Percentiles rank a stretch among this genome's conserved stretches.
phyloP scores from a whole-genome alignment of 2,797 vertebrate species.

The Clarias platycephalus region DNA sequence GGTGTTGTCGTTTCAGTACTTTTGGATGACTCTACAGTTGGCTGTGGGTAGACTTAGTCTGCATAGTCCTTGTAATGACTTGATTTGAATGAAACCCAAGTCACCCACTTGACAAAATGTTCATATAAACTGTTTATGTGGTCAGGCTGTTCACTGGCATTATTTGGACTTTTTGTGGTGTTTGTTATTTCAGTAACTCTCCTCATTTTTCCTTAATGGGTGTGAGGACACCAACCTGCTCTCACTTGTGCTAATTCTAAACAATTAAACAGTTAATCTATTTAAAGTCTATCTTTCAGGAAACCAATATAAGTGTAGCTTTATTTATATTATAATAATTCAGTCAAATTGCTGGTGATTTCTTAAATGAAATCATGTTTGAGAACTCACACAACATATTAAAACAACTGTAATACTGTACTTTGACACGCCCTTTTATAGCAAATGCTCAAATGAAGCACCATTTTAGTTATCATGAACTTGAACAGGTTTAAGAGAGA shows the following conservation, averaged over 20 bases:
- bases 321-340: not conserved
- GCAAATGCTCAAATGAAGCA: not conserved
- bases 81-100: constrained; percentile 16
- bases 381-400: not conserved
- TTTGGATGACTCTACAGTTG: not conserved
- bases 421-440: not conserved
- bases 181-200: not conserved
- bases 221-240: not conserved
- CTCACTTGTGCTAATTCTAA: not conserved
- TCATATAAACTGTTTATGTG: constrained; percentile 5
- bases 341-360: not conserved
- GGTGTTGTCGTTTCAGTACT: not conserved
- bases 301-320: too few relatives aligned
- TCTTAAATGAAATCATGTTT: not conserved
- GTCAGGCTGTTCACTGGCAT: not conserved
- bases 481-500: constrained; percentile 5
- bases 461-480: not conserved
- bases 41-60: not conserved
- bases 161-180: not conserved
- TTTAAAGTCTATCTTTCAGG: too few relatives aligned
- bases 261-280: too few relatives aligned
- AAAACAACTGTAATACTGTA: not conserved
- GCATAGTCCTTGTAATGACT: not conserved
- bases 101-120: not conserved
- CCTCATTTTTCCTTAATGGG: too few relatives aligned